Percentiles rank a stretch among this genome's conserved stretches.
These are phyloP conservation scores for Delia radicum DNA, from an alignment of 1,140 invertebrate genomes.

Conservation along the genomic window DNA sequence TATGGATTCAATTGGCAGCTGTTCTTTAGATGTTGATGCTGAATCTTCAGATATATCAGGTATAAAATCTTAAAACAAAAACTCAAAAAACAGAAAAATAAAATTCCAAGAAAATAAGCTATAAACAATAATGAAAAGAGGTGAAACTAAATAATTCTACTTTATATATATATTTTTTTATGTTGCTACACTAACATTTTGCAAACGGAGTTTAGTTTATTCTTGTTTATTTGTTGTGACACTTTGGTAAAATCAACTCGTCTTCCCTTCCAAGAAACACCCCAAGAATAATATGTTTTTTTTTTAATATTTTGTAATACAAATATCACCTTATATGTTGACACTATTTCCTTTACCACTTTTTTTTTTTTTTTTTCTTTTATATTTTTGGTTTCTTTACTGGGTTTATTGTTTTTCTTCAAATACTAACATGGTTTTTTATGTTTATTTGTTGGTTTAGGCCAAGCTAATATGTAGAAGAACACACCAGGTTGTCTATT, in stretches of 20 bases:
- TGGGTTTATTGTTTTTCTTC: background rate
- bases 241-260: background rate
- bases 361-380: background rate
- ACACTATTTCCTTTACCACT: background rate
- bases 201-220: background rate
- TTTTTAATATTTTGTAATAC: background rate
- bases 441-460: background rate
- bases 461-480: background rate
- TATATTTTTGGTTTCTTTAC: background rate
- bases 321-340: background rate
- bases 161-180: background rate
- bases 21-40: conserved; percentile 78
- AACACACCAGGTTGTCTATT: background rate
- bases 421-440: background rate
- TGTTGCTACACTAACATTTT: background rate
- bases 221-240: background rate
- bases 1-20: conserved; percentile 75
- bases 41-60: conserved; percentile 78
- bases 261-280: background rate
- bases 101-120: background rate
- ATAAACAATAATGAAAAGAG: background rate
- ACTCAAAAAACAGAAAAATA: background rate
- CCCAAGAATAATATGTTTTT: background rate
- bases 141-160: background rate
- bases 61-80: conserved; percentile 50